Evolutionary conservation across 2,113 vertebrate genomes (phyloP).

Genomic region (Phycodurus eques): DNA sequence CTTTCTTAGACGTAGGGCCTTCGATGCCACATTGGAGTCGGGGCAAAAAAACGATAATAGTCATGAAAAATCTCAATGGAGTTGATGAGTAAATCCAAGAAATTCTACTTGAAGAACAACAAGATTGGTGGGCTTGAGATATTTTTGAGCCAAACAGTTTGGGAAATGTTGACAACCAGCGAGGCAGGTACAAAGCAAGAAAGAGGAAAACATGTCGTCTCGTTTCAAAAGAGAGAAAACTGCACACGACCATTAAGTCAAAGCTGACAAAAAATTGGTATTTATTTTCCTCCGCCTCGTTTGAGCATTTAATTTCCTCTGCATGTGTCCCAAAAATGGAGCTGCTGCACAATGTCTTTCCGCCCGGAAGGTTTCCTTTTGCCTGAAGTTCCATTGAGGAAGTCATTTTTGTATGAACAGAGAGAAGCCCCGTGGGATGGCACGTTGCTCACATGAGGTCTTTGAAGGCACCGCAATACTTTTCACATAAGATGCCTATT

Average conservation of each 20-base stretch:
- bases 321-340: background rate
- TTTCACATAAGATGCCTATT: background rate
- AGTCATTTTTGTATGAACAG: background rate
- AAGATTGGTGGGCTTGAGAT: background rate
- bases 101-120: background rate
- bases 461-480: constrained; percentile 1
- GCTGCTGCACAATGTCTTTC: background rate
- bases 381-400: background rate
- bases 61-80: background rate
- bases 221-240: background rate
- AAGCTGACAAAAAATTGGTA: background rate
- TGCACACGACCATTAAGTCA: background rate
- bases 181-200: background rate
- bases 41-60: background rate
- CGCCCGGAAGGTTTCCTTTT: background rate
- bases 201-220: background rate
- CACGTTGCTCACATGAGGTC: background rate
- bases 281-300: background rate
- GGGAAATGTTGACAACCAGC: background rate
- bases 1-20: too few relatives aligned
- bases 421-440: background rate
- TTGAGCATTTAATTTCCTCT: background rate
- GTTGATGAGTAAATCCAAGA: background rate
- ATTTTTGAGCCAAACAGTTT: background rate
- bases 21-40: too few relatives aligned